phyloP scores from a whole-genome alignment of 2,797 vertebrate genomes.

The Sorex maritimensis region DNA sequence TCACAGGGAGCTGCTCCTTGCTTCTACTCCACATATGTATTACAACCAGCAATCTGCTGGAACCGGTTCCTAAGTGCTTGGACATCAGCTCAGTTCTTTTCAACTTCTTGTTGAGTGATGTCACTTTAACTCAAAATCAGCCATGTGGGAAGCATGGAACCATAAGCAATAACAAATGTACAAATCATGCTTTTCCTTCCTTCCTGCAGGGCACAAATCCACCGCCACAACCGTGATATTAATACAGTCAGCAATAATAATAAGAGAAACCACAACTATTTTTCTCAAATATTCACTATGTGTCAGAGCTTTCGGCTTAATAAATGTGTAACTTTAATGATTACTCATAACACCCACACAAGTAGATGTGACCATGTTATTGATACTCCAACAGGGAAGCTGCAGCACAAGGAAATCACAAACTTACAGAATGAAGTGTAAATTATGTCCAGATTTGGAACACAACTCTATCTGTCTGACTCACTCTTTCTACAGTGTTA shows the following conservation, averaged over 20 bases:
- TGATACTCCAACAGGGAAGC: neutral
- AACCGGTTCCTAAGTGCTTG: neutral
- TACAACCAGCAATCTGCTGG: neutral
- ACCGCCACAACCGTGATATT: neutral
- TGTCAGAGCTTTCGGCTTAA: neutral
- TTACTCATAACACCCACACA: neutral
- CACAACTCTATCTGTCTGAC: neutral
- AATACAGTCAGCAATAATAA: neutral
- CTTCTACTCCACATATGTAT: neutral
- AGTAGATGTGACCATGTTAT: neutral
- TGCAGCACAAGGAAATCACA: conserved; percentile 4
- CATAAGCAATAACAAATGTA: neutral
- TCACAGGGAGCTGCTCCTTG: neutral
- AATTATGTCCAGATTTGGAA: neutral
- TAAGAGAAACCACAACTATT: neutral
- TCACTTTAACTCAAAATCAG: neutral
- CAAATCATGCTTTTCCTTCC: neutral
- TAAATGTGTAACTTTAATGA: neutral
- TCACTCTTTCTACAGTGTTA: neutral
- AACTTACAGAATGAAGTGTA: neutral
- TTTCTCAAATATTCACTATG: neutral
- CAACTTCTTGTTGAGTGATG: neutral
- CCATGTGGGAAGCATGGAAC: rapidly evolving
- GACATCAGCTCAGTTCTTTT: neutral
- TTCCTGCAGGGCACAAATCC: neutral